phyloP scores from a whole-genome alignment of 2,888 invertebrate genomes.

The Trachelus iudaicus region DNA sequence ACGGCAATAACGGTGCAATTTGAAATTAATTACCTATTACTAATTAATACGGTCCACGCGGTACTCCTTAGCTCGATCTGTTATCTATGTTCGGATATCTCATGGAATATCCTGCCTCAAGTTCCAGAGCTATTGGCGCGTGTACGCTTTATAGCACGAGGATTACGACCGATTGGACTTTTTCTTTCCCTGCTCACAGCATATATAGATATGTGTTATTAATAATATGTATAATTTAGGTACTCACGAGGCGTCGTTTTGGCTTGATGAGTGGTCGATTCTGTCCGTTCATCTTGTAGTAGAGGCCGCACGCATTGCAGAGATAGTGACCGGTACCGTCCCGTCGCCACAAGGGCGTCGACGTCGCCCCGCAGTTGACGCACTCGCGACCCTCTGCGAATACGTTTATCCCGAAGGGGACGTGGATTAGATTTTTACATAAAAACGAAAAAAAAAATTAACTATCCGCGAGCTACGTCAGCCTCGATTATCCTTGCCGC shows the following conservation, averaged over 20 bases:
- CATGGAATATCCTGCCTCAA: background rate
- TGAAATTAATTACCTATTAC: background rate
- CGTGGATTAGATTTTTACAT: background rate
- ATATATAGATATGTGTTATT: background rate
- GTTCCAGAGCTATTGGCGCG: background rate
- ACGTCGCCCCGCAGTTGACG: conserved; percentile 98
- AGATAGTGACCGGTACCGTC: conserved; percentile 98
- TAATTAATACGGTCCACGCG: background rate
- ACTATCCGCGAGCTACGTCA: too few species aligned
- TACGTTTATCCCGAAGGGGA: conserved; percentile 19
- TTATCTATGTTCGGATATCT: background rate
- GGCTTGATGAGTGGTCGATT: conserved; percentile 99
- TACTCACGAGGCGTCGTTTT: conserved; percentile 99
- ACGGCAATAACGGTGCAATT: background rate
- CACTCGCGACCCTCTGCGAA: conserved; percentile 70
- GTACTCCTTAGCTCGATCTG: background rate
- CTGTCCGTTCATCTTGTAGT: conserved; percentile 99
- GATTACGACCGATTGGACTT: background rate
- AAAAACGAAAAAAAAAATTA: too few species aligned
- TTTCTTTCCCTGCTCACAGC: background rate
- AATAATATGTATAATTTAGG: conserved; percentile 53
- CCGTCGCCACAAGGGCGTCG: conserved; percentile 96
- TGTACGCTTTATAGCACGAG: too few species aligned
- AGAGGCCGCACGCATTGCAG: conserved; percentile 83
- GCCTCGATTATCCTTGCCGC: too few species aligned